These are phyloP conservation scores for Pheosia gnoma DNA, from an alignment of 2,888 invertebrate species.

Conservation along the genomic window DNA sequence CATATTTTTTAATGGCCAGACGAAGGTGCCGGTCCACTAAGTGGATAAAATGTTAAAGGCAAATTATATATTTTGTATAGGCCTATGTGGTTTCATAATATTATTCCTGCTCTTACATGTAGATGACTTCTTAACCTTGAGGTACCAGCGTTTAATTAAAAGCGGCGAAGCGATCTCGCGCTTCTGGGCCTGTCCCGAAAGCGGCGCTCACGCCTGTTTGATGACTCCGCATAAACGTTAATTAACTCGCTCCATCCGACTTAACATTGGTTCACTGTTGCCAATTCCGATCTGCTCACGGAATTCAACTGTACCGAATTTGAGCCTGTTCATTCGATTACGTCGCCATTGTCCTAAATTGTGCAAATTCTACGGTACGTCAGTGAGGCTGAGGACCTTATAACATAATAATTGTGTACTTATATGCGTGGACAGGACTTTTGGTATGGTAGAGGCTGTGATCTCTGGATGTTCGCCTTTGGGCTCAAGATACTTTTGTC, in stretches of 20 bases:
- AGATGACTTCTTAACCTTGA: conserved; percentile 43
- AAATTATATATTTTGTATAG: too few relatives aligned
- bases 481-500: conserved; percentile 48
- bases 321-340: conserved; percentile 18
- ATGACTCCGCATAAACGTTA: conserved; percentile 70
- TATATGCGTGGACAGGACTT: conserved; percentile 28
- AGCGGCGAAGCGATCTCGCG: conserved; percentile 52
- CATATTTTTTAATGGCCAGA: too few relatives aligned
- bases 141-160: conserved; percentile 62
- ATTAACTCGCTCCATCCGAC: conserved; percentile 65
- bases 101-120: too few relatives aligned
- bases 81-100: too few relatives aligned
- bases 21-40: too few relatives aligned
- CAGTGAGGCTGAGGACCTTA: too few relatives aligned
- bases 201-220: conserved; percentile 54
- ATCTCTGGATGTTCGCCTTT: conserved; percentile 55
- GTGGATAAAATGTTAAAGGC: too few relatives aligned
- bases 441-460: conserved; percentile 43
- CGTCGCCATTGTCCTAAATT: conserved; percentile 10
- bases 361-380: conserved; percentile 5
- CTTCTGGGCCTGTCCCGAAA: conserved; percentile 49
- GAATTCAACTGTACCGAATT: conserved; percentile 29
- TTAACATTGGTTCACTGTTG: conserved; percentile 45
- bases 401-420: too few relatives aligned
- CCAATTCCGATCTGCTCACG: conserved; percentile 30